A percentile compares a stretch with the other conserved stretches of the same genome.
Evolutionary conservation across 2,113 vertebrate species (phyloP).

Genomic region (Myxocyprinus asiaticus): DNA sequence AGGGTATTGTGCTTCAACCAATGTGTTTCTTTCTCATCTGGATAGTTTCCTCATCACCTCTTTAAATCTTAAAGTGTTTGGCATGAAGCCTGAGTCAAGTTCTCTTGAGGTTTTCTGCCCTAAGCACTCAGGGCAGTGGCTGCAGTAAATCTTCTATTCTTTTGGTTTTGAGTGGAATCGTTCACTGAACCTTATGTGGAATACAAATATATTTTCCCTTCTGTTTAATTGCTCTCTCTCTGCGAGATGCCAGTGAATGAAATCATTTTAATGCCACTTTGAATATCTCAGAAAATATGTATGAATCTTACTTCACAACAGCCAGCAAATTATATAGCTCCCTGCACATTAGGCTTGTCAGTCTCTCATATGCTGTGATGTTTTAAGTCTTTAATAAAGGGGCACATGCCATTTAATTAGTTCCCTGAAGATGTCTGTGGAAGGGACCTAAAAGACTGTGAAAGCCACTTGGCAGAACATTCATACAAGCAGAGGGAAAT

Average conservation of each 20-base stretch:
- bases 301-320: slow-evolving; percentile 11
- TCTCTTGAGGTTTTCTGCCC: slow-evolving; percentile 79
- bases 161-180: slow-evolving; percentile 76
- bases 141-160: slow-evolving; percentile 79
- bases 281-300: slow-evolving; percentile 35
- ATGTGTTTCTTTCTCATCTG: slow-evolving; percentile 86
- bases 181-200: slow-evolving; percentile 66
- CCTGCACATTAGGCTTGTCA: neutral
- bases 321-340: slow-evolving; percentile 20
- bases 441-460: slow-evolving; percentile 43
- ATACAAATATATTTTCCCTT: slow-evolving; percentile 32
- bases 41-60: slow-evolving; percentile 96
- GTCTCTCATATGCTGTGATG: slow-evolving; percentile 26
- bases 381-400: slow-evolving; percentile 53
- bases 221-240: slow-evolving; percentile 38
- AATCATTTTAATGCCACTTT: slow-evolving; percentile 26
- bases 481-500: slow-evolving; percentile 24
- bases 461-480: slow-evolving; percentile 46
- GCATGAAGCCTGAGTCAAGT: slow-evolving; percentile 83
- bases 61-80: slow-evolving; percentile 96
- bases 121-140: slow-evolving; percentile 78
- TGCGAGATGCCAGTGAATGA: slow-evolving; percentile 42
- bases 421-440: slow-evolving; percentile 54
- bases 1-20: slow-evolving; percentile 69
- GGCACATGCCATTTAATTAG: slow-evolving; percentile 48